phyloP scores from a whole-genome alignment of 2,797 vertebrate genomes.

The Sebastes melanostomus region DNA sequence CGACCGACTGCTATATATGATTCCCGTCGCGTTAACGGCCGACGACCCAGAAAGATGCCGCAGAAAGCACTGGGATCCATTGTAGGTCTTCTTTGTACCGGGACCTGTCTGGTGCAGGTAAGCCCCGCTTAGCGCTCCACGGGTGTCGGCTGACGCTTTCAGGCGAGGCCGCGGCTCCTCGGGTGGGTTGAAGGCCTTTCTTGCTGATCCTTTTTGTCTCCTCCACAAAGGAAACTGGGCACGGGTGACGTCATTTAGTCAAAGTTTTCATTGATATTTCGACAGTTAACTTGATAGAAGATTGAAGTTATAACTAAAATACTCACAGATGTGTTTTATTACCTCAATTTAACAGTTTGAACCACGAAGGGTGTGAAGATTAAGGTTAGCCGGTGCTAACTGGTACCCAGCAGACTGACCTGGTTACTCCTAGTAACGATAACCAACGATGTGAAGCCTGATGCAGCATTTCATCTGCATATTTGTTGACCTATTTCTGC shows the following conservation, averaged over 20 bases:
- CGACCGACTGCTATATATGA: constrained; percentile 76
- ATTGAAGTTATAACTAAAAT: background rate
- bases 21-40: constrained; percentile 68
- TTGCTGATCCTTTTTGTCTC: constrained; percentile 70
- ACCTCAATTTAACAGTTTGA: constrained; percentile 1
- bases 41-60: constrained; percentile 81
- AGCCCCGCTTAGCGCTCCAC: constrained; percentile 51
- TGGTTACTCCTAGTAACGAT: constrained; percentile 35
- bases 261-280: constrained; percentile 58
- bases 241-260: constrained; percentile 69
- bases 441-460: background rate
- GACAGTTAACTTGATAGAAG: background rate
- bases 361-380: constrained; percentile 27
- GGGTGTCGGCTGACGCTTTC: constrained; percentile 23
- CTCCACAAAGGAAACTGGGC: constrained; percentile 72
- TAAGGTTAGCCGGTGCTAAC: constrained; percentile 68
- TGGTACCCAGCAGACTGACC: constrained; percentile 48
- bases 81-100: constrained; percentile 82
- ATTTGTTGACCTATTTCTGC: background rate
- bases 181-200: constrained; percentile 68
- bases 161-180: constrained; percentile 74
- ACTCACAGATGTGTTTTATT: background rate
- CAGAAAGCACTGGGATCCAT: constrained; percentile 84
- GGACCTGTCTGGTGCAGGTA: constrained; percentile 85
- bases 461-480: background rate